Conservation (phyloP, 2,797 vertebrate genomes). For the Anas acuta region DNA sequence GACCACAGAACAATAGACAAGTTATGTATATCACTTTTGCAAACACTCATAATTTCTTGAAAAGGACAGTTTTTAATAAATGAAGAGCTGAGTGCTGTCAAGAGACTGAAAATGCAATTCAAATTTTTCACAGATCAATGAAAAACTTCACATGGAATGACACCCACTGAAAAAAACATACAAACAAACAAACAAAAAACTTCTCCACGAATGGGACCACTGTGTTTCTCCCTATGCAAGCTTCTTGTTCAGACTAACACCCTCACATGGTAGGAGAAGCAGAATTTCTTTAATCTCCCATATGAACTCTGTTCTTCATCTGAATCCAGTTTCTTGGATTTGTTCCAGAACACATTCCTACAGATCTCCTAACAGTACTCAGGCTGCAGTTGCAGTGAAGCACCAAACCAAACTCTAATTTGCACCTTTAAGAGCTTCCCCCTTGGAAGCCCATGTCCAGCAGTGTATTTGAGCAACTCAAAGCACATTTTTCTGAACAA, state of each 20-base stretch:
- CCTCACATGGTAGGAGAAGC: not conserved
- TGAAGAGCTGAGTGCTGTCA: not conserved
- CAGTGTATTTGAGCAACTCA: constrained; percentile 12
- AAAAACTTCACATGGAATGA: not conserved
- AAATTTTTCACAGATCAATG: not conserved
- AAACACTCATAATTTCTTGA: not conserved
- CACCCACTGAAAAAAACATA: not conserved
- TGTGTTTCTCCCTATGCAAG: not conserved
- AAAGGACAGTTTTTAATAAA: not conserved
- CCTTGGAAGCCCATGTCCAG: constrained; percentile 51
- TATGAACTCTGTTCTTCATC: constrained; percentile 20
- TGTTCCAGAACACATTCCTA: constrained; percentile 35
- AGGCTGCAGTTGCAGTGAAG: constrained; percentile 4
- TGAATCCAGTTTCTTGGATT: constrained; percentile 50
- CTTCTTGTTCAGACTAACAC: not conserved
- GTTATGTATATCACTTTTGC: not conserved
- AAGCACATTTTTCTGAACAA: not conserved
- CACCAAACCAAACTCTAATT: constrained; percentile 48
- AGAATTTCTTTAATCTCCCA: constrained; percentile 21
- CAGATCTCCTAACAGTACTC: constrained; percentile 33
- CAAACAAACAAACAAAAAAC: too few relatives aligned
- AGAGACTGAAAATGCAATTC: not conserved
- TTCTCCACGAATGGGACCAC: not conserved
- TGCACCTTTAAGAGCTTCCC: constrained; percentile 62
- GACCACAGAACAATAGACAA: not conserved